Evolutionary conservation across 2,797 vertebrate genomes (phyloP).

Genomic region (Cuculus canorus): DNA sequence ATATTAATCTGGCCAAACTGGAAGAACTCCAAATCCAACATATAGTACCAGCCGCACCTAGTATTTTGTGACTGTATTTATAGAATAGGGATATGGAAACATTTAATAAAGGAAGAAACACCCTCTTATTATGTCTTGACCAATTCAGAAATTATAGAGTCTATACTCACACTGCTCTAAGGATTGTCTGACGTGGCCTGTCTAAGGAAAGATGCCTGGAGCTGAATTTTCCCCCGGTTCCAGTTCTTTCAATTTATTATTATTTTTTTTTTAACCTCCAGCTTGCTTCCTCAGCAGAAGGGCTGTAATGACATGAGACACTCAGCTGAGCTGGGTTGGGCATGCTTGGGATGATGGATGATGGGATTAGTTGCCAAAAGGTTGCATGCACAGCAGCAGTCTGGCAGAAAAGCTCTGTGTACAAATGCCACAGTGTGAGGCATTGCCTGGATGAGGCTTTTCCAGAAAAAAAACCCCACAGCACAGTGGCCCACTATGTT

Average conservation of each 20-base stretch:
- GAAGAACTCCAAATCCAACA: background rate
- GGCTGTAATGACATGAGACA: background rate
- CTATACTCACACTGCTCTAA: background rate
- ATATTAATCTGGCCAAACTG: background rate
- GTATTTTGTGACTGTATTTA: slow-evolving; percentile 32
- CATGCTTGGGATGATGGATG: background rate
- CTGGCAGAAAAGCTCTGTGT: background rate
- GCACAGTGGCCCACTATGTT: accelerated
- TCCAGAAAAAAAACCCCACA: background rate
- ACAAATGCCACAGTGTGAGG: accelerated
- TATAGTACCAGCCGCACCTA: background rate
- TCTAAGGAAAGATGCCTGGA: background rate
- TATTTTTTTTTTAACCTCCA: background rate
- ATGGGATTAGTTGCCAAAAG: background rate
- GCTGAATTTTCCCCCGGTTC: background rate
- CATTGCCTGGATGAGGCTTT: background rate
- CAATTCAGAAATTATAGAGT: slow-evolving; percentile 10
- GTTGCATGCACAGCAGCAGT: background rate
- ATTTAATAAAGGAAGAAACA: background rate
- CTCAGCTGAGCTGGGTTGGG: background rate
- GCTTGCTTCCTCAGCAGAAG: background rate
- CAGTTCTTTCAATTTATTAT: background rate
- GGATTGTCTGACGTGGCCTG: background rate
- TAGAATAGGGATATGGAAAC: background rate
- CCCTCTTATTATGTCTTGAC: slow-evolving; percentile 6